A percentile compares a stretch with the other conserved stretches of the same genome.
phyloP scores from a whole-genome alignment of 2,888 invertebrate species.

The Tipula unca region DNA sequence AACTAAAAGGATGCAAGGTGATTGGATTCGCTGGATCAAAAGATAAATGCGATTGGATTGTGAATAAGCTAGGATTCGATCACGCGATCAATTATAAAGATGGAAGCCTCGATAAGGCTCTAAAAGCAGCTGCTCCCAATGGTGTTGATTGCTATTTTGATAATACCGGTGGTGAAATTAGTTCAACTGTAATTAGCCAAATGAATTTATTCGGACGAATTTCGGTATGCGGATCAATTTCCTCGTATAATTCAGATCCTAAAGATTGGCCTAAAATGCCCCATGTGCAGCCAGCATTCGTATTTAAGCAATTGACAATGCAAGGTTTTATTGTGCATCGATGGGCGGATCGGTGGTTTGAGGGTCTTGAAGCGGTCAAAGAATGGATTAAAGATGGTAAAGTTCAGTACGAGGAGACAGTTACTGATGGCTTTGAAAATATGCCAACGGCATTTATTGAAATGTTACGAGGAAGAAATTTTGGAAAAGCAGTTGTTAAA shows the following conservation, averaged over 20 bases:
- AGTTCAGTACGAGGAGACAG: no score
- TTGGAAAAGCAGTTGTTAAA: no score
- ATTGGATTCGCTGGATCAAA: constrained; percentile 64
- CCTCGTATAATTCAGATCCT: constrained; percentile 51
- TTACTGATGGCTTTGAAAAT: no score
- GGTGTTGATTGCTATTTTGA: constrained; percentile 71
- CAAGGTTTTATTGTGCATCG: no score
- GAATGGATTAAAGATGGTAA: no score
- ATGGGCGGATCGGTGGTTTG: no score
- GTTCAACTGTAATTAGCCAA: constrained; percentile 48
- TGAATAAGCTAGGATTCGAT: constrained; percentile 58
- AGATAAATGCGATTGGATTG: constrained; percentile 60
- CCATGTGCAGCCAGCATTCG: no score
- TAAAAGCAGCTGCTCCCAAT: constrained; percentile 55
- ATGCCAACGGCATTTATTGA: no score
- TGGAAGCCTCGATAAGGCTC: constrained; percentile 44
- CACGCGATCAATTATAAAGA: constrained; percentile 65
- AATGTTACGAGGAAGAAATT: no score
- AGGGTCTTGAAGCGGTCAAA: no score
- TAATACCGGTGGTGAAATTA: constrained; percentile 61
- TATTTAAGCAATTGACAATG: no score
- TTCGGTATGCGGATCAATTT: constrained; percentile 57
- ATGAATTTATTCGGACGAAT: constrained; percentile 56
- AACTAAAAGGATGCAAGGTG: constrained; percentile 58
- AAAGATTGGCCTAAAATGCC: constrained; percentile 22